Base-by-base conservation (phyloP, 92 coral and sea anemone species). In the Phenganax stokvisi region DNA sequence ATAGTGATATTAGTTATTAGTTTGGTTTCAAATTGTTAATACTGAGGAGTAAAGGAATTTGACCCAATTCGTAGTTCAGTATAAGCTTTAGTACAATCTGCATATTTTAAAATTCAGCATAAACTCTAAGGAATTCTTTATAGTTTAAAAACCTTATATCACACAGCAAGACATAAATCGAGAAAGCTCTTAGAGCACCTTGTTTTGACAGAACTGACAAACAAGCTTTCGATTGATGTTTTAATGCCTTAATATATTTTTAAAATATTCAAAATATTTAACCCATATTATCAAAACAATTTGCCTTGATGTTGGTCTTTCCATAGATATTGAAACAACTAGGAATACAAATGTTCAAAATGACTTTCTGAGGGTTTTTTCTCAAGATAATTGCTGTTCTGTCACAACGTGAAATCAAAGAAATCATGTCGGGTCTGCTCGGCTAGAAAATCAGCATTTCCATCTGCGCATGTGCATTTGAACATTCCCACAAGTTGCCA, bases 321-420 rank as follows among this genome's bases (percentile, higher is more conserved):
- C 97, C 93, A 79, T 91, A 90, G 12, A 92, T 96, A 87, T 92
- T 89, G 65, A 91, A 91, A 30, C 91, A 85, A 65, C 97, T 91
- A 85, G 90, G 96, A 63, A 92, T 91, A 44, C 91, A 91, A 73
- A 91, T 87, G 77, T 92, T 96, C 86, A 92, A 57, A 47, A 92
- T 96, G 73, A 92, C 91, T 37, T 37, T 1, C 47, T 37, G 47
- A 37, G 47, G 47, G 47, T 2, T 37, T 37, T 37, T 37, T 37
- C 47, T 37, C 5, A 5, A 37, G 47, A 1, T 37, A 37, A 37
- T 37, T 37, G 47, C 47, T 5, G 47, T 37, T 37, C 47, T 37
- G 47, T 5, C 47, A 37, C 47, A 37, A 37, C 47, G 47, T 5
- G 3, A 37, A 37, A 37, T 37, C 47, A 37, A 37, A 37, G 47